Base-by-base conservation (phyloP, 2,113 vertebrate genomes). In the Hymenochirus boettgeri region DNA sequence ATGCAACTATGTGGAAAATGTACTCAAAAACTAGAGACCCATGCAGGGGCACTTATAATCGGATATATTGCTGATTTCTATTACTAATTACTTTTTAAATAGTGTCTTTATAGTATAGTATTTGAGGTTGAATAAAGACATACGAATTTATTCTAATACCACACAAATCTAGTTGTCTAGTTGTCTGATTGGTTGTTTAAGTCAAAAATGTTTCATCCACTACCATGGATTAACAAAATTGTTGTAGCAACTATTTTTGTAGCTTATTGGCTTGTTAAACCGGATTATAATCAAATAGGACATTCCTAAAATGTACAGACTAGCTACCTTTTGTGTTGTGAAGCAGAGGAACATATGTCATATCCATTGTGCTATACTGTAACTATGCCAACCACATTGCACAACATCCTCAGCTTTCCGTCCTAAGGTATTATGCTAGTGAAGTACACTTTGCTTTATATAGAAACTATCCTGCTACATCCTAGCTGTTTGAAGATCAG, bases 221-320 rank as follows among this genome's bases (percentile, higher is more conserved):
- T n/a, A n/a, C n/a, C n/a, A n/a, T n/a, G n/a, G 26, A 57, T 69
- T 69, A 69, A 69, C 53, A 25, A 11, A 67, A 31, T 69, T 69
- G 65, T 54, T 69, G 47, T 60, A 53, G 65, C 35, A 57, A 53
- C 65, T 60, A 47, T 5, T 42, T 53, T 57, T 60, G 48, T 45
- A 69, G 65, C 65, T 69, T 60, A 46, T 7, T 13, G 51, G 56
- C 64, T 46, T 59, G 64, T 67, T 67, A 67, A 67, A 67, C 64
- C 64, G 64, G 64, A 67, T 67, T 67, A 67, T 47, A 48, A 57
- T 18, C 8, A 21, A 39, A 37, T 67, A 47, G 42, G 55, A 59
- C 55, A 67, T 67, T 67, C 64, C 64, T 24, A n/a, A 15, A 24
- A 4, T 4, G 55, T 26, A 66, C 55, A 58, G 29, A 31, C 13